These are phyloP conservation scores for Neodiprion pinetum DNA, from an alignment of 1,140 invertebrate genomes.

Conservation along the genomic window DNA sequence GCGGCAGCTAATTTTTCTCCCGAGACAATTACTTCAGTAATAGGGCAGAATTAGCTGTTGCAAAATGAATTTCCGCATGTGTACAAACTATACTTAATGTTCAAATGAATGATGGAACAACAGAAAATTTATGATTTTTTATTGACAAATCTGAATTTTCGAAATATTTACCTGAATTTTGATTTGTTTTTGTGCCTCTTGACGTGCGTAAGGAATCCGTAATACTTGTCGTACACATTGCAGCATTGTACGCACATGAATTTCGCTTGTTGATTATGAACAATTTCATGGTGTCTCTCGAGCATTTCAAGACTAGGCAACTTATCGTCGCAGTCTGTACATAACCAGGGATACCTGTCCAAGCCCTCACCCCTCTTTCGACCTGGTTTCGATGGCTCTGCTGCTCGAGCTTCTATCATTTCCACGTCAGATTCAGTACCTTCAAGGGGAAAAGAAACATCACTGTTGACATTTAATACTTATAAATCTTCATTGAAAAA, in stretches of 20 bases:
- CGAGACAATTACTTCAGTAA: no score
- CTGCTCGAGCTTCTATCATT: slow-evolving; percentile 47
- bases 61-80: no score
- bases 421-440: slow-evolving; percentile 57
- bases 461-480: background rate
- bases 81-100: background rate
- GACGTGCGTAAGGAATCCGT: slow-evolving; percentile 66
- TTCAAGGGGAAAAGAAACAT: slow-evolving; percentile 28
- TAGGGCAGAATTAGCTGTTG: no score
- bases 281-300: slow-evolving; percentile 61
- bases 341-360: slow-evolving; percentile 65
- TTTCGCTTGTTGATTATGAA: slow-evolving; percentile 63
- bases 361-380: slow-evolving; percentile 48
- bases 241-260: slow-evolving; percentile 67
- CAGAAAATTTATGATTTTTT: slow-evolving; percentile 19
- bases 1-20: no score
- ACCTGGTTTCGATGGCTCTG: slow-evolving; percentile 35
- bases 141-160: background rate
- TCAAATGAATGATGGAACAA: slow-evolving; percentile 4
- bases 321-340: slow-evolving; percentile 64
- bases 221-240: slow-evolving; percentile 68
- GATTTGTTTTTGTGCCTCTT: slow-evolving; percentile 63
- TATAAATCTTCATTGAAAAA: background rate
- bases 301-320: slow-evolving; percentile 61
- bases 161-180: slow-evolving; percentile 58